A percentile compares a stretch with the other conserved stretches of the same genome.
phyloP scores from a whole-genome alignment of 2,888 invertebrate genomes.

The Caenorhabditis sp. region DNA sequence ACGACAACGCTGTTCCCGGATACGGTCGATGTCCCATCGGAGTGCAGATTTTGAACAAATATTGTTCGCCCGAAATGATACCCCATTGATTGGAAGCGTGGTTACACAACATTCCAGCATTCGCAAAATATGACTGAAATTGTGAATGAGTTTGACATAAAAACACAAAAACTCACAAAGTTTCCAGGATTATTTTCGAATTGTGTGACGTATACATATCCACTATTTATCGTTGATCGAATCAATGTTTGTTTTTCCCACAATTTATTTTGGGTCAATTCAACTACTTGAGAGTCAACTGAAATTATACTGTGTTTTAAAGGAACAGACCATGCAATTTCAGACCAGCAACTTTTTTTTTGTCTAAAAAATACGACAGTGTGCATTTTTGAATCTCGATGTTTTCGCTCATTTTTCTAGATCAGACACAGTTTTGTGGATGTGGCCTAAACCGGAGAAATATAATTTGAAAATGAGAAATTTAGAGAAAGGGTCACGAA shows the following conservation, averaged over 20 bases:
- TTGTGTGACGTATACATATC: constrained; percentile 70
- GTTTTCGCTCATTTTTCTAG: too few species aligned
- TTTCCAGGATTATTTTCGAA: constrained; percentile 71
- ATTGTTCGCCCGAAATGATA: constrained; percentile 70
- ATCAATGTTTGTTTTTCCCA: constrained; percentile 70
- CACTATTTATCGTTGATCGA: constrained; percentile 68
- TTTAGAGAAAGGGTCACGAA: too few species aligned
- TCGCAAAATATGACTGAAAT: constrained; percentile 69
- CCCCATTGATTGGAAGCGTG: constrained; percentile 69
- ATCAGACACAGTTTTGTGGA: too few species aligned
- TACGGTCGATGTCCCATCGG: constrained; percentile 69
- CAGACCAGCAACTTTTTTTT: too few species aligned
- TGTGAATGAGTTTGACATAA: too few species aligned
- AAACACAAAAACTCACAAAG: constrained; percentile 58
- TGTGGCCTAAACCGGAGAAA: too few species aligned
- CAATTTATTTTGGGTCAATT: constrained; percentile 59
- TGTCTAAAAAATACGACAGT: too few species aligned
- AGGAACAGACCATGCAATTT: too few species aligned
- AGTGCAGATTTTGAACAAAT: constrained; percentile 64
- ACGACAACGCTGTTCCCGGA: constrained; percentile 67
- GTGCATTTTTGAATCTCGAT: too few species aligned
- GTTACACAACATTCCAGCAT: constrained; percentile 69
- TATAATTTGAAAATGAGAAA: too few species aligned
- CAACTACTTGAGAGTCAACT: constrained; percentile 70
- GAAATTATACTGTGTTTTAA: constrained; percentile 12